Evolutionary conservation across 2,797 vertebrate genomes (phyloP).

Genomic region (Coregonus ussuriensis): DNA sequence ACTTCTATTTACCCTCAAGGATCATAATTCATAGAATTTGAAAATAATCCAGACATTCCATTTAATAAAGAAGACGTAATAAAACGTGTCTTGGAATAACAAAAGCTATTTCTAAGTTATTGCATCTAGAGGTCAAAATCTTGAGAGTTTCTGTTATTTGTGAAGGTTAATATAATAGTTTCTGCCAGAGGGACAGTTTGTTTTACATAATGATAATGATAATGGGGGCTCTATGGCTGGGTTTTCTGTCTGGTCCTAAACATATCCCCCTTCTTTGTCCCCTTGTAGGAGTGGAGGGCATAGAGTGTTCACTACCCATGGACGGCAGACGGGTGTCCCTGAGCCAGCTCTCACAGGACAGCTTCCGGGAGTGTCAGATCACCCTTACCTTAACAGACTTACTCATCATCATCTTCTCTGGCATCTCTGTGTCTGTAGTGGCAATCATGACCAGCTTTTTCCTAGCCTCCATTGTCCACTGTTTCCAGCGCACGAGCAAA

Average conservation of each 20-base stretch:
- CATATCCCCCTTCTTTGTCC: slow-evolving; percentile 30
- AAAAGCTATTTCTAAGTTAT: background rate
- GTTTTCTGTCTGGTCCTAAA: background rate
- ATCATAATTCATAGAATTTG: slow-evolving; percentile 19
- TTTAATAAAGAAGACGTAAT: slow-evolving; percentile 24
- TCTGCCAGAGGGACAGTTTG: too few relatives aligned
- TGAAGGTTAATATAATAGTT: background rate
- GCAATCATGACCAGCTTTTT: slow-evolving; percentile 98
- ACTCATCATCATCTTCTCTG: slow-evolving; percentile 97
- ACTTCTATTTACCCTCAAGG: slow-evolving; percentile 15
- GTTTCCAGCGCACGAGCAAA: slow-evolving; percentile 96
- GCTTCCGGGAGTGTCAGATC: slow-evolving; percentile 95
- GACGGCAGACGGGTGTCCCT: slow-evolving; percentile 88
- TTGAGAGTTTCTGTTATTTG: background rate
- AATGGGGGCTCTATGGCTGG: background rate
- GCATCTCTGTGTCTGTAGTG: slow-evolving; percentile 92
- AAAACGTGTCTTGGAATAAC: too few relatives aligned
- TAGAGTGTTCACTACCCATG: slow-evolving; percentile 91
- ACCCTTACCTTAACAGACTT: slow-evolving; percentile 93
- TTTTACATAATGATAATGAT: background rate
- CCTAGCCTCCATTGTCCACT: slow-evolving; percentile 95
- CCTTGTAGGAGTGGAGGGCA: slow-evolving; percentile 84
- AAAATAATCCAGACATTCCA: slow-evolving; percentile 29
- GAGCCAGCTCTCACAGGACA: slow-evolving; percentile 91
- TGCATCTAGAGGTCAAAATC: background rate